Evolutionary conservation across 2,888 invertebrate species (phyloP).

Genomic region (Gastrophysa polygoni): DNA sequence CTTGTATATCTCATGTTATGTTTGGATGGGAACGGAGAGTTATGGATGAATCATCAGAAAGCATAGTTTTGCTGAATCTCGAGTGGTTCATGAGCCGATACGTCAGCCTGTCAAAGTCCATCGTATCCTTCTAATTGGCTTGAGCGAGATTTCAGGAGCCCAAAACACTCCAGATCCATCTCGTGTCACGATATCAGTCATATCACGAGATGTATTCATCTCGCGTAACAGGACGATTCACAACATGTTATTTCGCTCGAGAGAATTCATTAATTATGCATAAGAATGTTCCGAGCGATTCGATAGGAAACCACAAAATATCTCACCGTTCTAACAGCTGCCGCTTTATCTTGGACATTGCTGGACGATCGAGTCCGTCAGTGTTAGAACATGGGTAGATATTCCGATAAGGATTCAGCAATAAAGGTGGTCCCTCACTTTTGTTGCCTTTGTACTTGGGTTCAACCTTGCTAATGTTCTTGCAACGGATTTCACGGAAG

Average conservation of each 20-base stretch:
- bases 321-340: conserved; percentile 30
- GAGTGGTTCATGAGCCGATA: not conserved
- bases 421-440: not conserved
- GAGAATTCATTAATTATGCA: conserved; percentile 23
- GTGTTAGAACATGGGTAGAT: conserved; percentile 32
- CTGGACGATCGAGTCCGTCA: conserved; percentile 35
- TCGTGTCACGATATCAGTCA: not conserved
- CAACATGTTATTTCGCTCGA: conserved; percentile 17
- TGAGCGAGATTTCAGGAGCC: not conserved
- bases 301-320: conserved; percentile 19
- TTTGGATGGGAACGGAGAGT: no score
- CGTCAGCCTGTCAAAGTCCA: not conserved
- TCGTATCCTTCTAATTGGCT: not conserved
- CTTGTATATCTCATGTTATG: no score
- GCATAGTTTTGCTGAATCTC: no score
- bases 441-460: no score
- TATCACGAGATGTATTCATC: not conserved
- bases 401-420: conserved; percentile 30
- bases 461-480: no score
- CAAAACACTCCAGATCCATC: not conserved
- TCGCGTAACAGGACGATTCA: conserved; percentile 16
- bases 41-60: no score
- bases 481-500: no score
- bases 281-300: conserved; percentile 15
- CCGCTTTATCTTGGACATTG: conserved; percentile 28